phyloP scores from a whole-genome alignment of 2,113 vertebrate species.

The Xenopus laevis region DNA sequence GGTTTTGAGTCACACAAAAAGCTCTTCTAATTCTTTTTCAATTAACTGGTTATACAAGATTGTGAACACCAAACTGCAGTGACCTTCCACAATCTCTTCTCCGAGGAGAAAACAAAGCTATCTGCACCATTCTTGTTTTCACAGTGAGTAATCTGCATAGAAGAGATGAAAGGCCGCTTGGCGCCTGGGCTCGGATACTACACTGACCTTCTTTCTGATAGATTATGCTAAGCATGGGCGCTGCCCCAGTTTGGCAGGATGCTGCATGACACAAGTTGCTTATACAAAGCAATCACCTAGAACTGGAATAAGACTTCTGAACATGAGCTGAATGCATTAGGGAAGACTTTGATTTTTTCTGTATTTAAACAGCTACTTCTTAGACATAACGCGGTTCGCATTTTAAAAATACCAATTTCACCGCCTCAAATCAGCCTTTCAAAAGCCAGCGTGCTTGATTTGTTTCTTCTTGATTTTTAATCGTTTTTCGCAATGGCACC shows the following conservation, averaged over 20 bases:
- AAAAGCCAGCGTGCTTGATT: too few species aligned
- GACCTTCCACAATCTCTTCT: slow-evolving; percentile 26
- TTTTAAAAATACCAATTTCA: too few species aligned
- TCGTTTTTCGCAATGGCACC: too few species aligned
- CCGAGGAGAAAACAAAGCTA: slow-evolving; percentile 19
- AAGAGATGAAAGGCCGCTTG: slow-evolving; percentile 12
- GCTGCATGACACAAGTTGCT: slow-evolving; percentile 25
- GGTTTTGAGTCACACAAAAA: too few species aligned
- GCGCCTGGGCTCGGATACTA: slow-evolving; percentile 25
- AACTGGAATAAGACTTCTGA: slow-evolving; percentile 22
- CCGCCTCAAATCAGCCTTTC: too few species aligned
- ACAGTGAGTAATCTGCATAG: slow-evolving; percentile 25
- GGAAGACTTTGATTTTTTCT: neutral
- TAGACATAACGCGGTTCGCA: too few species aligned
- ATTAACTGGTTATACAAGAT: too few species aligned
- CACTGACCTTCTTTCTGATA: slow-evolving; percentile 40
- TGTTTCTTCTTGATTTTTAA: too few species aligned
- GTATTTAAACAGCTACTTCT: too few species aligned
- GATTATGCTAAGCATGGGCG: slow-evolving; percentile 38
- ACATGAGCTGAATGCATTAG: slow-evolving; percentile 27
- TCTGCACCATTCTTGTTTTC: slow-evolving; percentile 16
- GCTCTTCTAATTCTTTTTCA: too few species aligned
- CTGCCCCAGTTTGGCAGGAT: slow-evolving; percentile 41
- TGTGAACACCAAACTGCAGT: slow-evolving; percentile 7
- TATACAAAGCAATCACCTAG: slow-evolving; percentile 37